Evolutionary conservation across 2,113 vertebrate genomes (phyloP).

Genomic region (Canis aureus): DNA sequence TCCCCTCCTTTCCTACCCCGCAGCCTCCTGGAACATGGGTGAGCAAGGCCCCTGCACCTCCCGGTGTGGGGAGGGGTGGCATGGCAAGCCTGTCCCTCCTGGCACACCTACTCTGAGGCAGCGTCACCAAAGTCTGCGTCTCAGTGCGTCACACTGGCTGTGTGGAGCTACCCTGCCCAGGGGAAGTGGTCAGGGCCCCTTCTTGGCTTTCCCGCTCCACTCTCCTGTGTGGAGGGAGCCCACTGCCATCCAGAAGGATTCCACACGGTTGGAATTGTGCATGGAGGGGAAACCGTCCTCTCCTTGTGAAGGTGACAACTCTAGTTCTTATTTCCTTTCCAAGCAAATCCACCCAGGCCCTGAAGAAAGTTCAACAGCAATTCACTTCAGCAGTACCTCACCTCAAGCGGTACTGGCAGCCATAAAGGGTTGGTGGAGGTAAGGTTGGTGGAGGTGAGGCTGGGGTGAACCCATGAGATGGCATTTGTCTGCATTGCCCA

Average conservation of each 20-base stretch:
- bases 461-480: accelerated
- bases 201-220: not conserved
- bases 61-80: accelerated
- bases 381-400: not conserved
- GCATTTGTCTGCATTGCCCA: accelerated
- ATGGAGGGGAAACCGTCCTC: not conserved
- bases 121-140: not conserved
- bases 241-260: not conserved
- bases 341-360: not conserved
- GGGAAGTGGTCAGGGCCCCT: accelerated
- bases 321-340: not conserved
- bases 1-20: no score
- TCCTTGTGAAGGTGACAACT: not conserved
- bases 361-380: not conserved
- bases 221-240: accelerated
- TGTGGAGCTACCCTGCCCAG: not conserved
- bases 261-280: accelerated
- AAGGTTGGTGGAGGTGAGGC: not conserved
- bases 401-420: not conserved
- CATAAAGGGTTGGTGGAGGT: not conserved
- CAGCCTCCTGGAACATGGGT: not conserved
- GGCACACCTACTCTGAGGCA: not conserved
- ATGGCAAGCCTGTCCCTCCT: accelerated
- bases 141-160: accelerated
- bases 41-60: accelerated